Evolutionary conservation across 35 echinoderm and acorn worm genomes (phyloP), one percentile per base, ranked within the genome.

Genomic region (Hemicentrotus pulcherrimus): DNA sequence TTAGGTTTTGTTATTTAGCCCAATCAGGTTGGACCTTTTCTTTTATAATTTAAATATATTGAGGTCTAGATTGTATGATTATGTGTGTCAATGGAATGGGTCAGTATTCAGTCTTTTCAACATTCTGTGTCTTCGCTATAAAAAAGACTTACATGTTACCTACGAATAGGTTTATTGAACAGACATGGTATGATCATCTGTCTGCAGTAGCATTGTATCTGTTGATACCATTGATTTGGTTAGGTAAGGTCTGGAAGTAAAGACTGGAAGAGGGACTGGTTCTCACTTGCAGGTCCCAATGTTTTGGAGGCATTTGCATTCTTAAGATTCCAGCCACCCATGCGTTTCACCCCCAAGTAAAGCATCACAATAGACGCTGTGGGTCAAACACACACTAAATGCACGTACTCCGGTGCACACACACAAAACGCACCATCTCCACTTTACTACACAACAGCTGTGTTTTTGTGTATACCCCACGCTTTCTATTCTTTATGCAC

Each of bases 341-440:
- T 90, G 88, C 88, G 32, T 90, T 90, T 31, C 88, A 47, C 88
- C 88, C 88, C 88, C 88, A 90, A 90, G 88, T 41, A 90, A 90
- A 90, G 32, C 32, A 16, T 33, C 46, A 90, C 88, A 90, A 90
- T 90, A 47, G 88, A 32, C 65, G 2, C 7, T 78, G 65, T 78
- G 19, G 3, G 65, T n/a, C 22, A 6, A n/a, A 7, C 18, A 78
- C 28, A 78, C 50, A 52, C 8, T 13, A 70, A 2, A 70, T 14
- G 22, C 24, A 70, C 61, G 12, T 16, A 19, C 16, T 14, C 16
- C 61, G 5, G 22, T 19, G 19, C 61, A 28, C 18, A 71, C 24
- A 71, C 61, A 28, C 61, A 71, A 6, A 5, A 71, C 18, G 61
- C 61, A 71, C 61, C 24, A n/a, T 71, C 61, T 71, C 24, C 61